phyloP scores from a whole-genome alignment of 30 jellyfish, hydroid and myxozoan genomes.

The Cassiopea andromeda region DNA sequence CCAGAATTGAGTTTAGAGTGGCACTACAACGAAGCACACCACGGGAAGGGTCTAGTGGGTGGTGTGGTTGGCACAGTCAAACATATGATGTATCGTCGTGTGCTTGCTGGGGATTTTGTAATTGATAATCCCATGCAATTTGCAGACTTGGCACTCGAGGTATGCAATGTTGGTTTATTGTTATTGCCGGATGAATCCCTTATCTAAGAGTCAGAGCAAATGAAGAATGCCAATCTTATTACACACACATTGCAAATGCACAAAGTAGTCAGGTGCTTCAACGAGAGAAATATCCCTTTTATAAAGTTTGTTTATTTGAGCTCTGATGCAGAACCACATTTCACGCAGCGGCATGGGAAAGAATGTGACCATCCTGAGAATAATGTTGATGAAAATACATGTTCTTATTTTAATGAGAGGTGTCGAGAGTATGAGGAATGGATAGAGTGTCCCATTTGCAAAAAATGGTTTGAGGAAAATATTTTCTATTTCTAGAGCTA shows the following conservation, averaged over 20 bases:
- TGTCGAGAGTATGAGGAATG: conserved; percentile 1
- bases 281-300: not conserved
- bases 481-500: not conserved
- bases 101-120: conserved; percentile 27
- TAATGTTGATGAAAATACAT: conserved; percentile 9
- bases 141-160: conserved; percentile 46
- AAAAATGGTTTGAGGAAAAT: conserved; percentile 9
- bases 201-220: conserved; percentile 17
- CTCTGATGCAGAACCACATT: conserved; percentile 7
- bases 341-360: conserved; percentile 8
- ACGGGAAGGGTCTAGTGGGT: conserved; percentile 67
- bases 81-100: conserved; percentile 35
- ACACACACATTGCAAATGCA: conserved; percentile 18
- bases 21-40: conserved; percentile 60
- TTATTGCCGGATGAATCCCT: conserved; percentile 12
- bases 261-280: conserved; percentile 19
- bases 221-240: not conserved
- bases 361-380: conserved; percentile 24
- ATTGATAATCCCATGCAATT: conserved; percentile 45
- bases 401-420: not conserved
- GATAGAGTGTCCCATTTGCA: conserved; percentile 27
- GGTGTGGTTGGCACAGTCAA: conserved; percentile 62
- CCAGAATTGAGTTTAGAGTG: conserved; percentile 1
- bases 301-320: not conserved
- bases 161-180: conserved; percentile 1